phyloP scores from a whole-genome alignment of 1,140 invertebrate species.

The Cyclargus thomasi region DNA sequence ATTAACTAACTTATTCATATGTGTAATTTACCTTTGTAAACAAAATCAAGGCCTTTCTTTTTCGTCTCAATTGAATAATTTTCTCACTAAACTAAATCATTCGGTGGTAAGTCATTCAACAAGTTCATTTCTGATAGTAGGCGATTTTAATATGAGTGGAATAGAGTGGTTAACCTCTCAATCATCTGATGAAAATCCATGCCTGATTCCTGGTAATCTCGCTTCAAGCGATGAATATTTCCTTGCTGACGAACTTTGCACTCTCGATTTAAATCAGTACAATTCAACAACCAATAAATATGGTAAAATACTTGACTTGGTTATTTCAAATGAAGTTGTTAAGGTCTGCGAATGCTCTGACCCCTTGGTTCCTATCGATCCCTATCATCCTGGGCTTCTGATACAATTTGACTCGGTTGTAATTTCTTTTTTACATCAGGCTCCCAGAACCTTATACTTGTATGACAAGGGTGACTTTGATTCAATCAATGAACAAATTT shows the following conservation, averaged over 20 bases:
- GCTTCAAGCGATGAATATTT: constrained; percentile 14
- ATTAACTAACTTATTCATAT: constrained; percentile 15
- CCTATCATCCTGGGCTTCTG: constrained; percentile 23
- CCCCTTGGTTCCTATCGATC: constrained; percentile 25
- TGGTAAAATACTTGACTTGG: constrained; percentile 26
- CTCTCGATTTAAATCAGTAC: constrained; percentile 18
- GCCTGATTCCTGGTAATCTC: constrained; percentile 6
- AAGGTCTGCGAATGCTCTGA: constrained; percentile 21
- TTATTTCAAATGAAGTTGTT: constrained; percentile 22
- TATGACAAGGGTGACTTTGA: constrained; percentile 24
- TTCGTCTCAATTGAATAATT: constrained; percentile 1
- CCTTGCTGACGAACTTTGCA: constrained; percentile 24
- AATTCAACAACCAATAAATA: constrained; percentile 23
- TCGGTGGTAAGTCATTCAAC: not conserved
- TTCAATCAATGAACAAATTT: constrained; percentile 16
- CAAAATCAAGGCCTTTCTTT: constrained; percentile 4
- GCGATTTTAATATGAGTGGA: constrained; percentile 23
- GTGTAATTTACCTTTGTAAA: constrained; percentile 2
- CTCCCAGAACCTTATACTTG: constrained; percentile 7
- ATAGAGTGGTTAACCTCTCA: not conserved
- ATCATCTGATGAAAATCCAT: not conserved
- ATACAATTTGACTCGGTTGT: constrained; percentile 14
- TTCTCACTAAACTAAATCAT: constrained; percentile 3
- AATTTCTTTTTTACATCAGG: not conserved
- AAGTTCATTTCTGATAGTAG: constrained; percentile 19